These are phyloP conservation scores for Leptestheria dahalacensis DNA, from an alignment of 1,140 invertebrate species.

Conservation along the genomic window DNA sequence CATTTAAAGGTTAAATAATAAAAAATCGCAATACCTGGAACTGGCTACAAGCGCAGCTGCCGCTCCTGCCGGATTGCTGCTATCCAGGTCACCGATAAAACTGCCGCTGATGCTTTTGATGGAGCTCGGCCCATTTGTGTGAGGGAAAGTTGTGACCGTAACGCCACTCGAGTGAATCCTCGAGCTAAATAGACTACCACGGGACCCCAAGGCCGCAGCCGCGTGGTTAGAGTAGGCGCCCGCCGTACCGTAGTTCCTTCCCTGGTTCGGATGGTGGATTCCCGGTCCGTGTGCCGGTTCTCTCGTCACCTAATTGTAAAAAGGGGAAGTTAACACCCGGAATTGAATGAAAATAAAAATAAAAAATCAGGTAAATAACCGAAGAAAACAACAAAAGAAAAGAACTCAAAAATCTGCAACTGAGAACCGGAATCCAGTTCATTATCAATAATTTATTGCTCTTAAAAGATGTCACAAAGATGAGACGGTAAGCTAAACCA, in stretches of 20 bases:
- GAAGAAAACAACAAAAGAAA: too few species aligned
- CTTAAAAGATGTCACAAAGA: too few species aligned
- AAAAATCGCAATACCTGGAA: neutral
- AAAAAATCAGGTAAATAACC: too few species aligned
- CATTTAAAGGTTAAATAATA: too few species aligned
- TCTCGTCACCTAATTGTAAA: too few species aligned
- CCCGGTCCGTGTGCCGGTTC: constrained; percentile 12
- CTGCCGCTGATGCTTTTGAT: constrained; percentile 2
- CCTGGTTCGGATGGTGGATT: constrained; percentile 11
- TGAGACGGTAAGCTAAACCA: too few species aligned
- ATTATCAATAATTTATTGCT: too few species aligned
- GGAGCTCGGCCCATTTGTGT: neutral
- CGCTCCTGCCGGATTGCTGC: neutral
- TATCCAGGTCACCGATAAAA: neutral
- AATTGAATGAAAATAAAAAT: too few species aligned
- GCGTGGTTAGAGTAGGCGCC: too few species aligned
- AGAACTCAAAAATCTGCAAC: too few species aligned
- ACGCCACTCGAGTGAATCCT: constrained; percentile 42
- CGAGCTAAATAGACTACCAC: constrained; percentile 17
- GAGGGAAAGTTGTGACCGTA: constrained; percentile 40
- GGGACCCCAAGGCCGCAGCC: constrained; percentile 17
- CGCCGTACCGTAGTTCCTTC: neutral
- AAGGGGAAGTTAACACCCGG: too few species aligned
- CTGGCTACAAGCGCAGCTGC: neutral
- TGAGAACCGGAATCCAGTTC: too few species aligned